phyloP scores from a whole-genome alignment of 2,797 vertebrate species.

The Ceryle rudis region DNA sequence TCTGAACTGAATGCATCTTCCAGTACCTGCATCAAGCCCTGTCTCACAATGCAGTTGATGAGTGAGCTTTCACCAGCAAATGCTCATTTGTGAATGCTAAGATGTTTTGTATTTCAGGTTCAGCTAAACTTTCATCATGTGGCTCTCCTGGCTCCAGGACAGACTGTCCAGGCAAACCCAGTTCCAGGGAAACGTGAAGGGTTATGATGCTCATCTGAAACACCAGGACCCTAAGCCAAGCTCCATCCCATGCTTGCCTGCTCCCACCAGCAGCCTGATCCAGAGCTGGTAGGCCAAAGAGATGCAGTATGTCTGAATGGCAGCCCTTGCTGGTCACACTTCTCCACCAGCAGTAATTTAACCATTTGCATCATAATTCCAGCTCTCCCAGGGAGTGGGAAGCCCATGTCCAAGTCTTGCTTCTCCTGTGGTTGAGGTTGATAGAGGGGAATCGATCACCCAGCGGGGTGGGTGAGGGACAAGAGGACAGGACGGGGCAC shows the following conservation, averaged over 20 bases:
- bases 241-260: neutral
- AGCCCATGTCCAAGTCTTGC: neutral
- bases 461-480: neutral
- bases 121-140: neutral
- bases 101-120: neutral
- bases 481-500: neutral
- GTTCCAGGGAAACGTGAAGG: neutral
- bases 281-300: neutral
- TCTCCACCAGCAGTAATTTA: neutral
- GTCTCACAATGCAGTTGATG: accelerated
- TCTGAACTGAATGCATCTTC: neutral
- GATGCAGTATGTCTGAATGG: neutral
- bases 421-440: neutral
- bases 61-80: neutral
- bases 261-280: neutral
- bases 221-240: neutral
- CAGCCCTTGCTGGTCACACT: neutral
- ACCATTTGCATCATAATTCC: neutral
- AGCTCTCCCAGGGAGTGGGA: neutral
- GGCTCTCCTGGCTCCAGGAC: neutral
- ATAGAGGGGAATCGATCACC: neutral
- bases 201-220: neutral
- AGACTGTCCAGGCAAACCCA: neutral
- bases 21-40: neutral
- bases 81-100: neutral